Evolutionary conservation across 2,113 vertebrate genomes (phyloP), one percentile per base, ranked within the genome.

Genomic region (Galemys pyrenaicus): DNA sequence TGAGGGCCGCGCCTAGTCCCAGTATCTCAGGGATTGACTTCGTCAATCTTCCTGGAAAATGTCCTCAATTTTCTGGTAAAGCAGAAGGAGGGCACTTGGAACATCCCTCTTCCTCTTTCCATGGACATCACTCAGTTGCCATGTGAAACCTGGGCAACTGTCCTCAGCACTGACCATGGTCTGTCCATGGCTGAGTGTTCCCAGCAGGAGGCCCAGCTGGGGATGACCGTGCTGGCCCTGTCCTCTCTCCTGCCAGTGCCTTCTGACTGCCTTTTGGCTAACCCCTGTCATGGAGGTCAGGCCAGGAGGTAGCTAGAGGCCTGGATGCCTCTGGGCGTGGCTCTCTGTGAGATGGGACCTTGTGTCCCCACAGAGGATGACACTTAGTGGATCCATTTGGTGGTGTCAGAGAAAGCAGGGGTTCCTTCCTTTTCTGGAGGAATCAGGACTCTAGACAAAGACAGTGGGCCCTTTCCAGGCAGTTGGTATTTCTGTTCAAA

Each of bases 91-190:
- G 35, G 39, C 49, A 70, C 49, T 65, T 32, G 28, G 62, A 75
- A 60, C 24, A 24, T 44, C 41, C 46, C 0, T 1, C 30, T 81
- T 79, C 73, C 60, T 75, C 26, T 85, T 60, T 6, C 3, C 5
- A 1, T 11, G 20, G 64, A 26, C 0, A 3, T 22, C 24, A 3
- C 17, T 5, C 8, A 1, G 65, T 13, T 58, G 37, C 60, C 19
- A 24, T 5, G 12, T 26, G 82, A 24, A 16, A 41, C 32, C 41
- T 9, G 51, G n/a, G 16, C 37, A 2, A 3, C 58, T 54, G 87
- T 41, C 24, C 37, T 35, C 0, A 8, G 49, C 79, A 28, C 84
- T 19, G 19, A 7, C 56, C 9, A 2, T 4, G 12, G 20, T 32
- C 68, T 8, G 16, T 2, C 24, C 68, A 24, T 9, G 7, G 22